A percentile compares a stretch with the other conserved stretches of the same genome.
Evolutionary conservation across 1,140 invertebrate genomes (phyloP).

Genomic region (Marisa cornuarietis): DNA sequence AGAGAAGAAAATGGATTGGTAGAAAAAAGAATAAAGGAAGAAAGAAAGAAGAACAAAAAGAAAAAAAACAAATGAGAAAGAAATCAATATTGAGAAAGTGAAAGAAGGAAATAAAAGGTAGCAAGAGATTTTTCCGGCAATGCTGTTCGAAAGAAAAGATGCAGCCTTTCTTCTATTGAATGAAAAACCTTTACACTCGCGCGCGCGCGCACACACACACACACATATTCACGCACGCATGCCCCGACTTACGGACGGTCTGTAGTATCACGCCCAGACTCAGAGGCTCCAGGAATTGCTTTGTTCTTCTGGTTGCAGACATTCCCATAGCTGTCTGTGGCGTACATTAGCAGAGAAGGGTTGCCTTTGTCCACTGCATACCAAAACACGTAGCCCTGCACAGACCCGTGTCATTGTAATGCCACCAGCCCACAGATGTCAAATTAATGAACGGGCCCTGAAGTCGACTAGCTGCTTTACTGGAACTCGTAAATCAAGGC

Average conservation of each 20-base stretch:
- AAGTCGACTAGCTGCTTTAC: too few relatives aligned
- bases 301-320: slow-evolving; percentile 72
- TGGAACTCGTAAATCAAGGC: too few relatives aligned
- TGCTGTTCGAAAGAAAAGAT: not conserved
- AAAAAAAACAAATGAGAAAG: too few relatives aligned
- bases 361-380: slow-evolving; percentile 69
- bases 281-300: slow-evolving; percentile 48
- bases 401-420: slow-evolving; percentile 14
- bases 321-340: slow-evolving; percentile 76
- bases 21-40: not conserved
- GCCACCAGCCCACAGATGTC: too few relatives aligned
- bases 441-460: too few relatives aligned
- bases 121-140: not conserved
- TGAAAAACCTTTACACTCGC: not conserved
- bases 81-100: not conserved
- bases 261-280: slow-evolving; percentile 69
- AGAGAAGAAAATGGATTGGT: too few relatives aligned
- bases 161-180: not conserved
- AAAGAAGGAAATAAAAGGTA: not conserved
- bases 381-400: slow-evolving; percentile 62
- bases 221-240: not conserved
- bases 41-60: not conserved
- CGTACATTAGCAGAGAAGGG: slow-evolving; percentile 72
- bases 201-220: not conserved
- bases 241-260: slow-evolving; percentile 65